These are phyloP conservation scores for Chamaea fasciata DNA, from an alignment of 2,113 vertebrate genomes.

Conservation along the genomic window DNA sequence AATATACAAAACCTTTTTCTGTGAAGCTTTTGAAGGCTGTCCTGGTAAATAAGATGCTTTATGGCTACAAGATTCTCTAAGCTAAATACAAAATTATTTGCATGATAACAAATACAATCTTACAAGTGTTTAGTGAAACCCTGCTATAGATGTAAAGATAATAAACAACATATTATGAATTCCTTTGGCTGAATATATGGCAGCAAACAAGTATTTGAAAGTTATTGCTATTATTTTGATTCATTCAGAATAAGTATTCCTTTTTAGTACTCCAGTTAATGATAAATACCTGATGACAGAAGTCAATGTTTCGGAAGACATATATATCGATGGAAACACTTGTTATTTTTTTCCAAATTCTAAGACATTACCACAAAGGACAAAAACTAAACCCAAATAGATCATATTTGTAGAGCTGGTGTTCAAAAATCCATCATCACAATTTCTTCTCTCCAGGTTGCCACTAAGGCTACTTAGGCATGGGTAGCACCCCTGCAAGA, in stretches of 20 bases:
- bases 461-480: not conserved
- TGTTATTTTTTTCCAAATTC: not conserved
- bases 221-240: not conserved
- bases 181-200: not conserved
- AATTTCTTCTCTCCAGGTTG: not conserved
- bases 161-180: not conserved
- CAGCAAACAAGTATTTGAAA: not conserved
- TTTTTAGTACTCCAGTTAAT: not conserved
- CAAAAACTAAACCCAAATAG: not conserved
- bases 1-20: not conserved
- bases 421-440: not conserved
- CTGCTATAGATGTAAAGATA: not conserved
- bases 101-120: not conserved
- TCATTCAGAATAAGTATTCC: not conserved
- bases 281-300: not conserved
- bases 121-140: not conserved
- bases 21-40: not conserved
- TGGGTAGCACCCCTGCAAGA: not conserved
- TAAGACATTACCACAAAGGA: not conserved
- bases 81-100: not conserved
- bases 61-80: not conserved
- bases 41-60: not conserved
- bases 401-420: not conserved
- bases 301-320: not conserved
- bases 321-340: not conserved